Percentiles rank a stretch among this genome's conserved stretches.
Evolutionary conservation across 2,888 invertebrate genomes (phyloP).

Genomic region (Mycogona germanica): DNA sequence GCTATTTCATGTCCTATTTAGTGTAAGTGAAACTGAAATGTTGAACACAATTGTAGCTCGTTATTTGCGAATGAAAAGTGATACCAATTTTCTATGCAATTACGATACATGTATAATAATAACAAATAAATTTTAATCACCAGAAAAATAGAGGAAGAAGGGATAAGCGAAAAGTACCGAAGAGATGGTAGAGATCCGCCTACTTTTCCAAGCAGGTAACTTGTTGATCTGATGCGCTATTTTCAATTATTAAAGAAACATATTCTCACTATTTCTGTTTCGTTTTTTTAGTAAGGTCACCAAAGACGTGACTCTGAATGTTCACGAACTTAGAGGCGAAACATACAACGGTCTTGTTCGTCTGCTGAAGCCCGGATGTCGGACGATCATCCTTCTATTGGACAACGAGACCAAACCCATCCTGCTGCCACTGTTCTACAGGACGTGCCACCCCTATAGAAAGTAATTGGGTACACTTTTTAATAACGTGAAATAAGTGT

Average conservation of each 20-base stretch:
- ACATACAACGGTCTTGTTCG: slow-evolving; percentile 91
- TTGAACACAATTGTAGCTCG: background rate
- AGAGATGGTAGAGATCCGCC: slow-evolving; percentile 32
- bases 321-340: slow-evolving; percentile 88
- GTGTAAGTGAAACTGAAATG: too few species aligned
- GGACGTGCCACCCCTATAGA: slow-evolving; percentile 89
- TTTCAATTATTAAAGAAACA: too few species aligned
- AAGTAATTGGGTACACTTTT: slow-evolving; percentile 66
- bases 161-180: slow-evolving; percentile 27
- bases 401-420: slow-evolving; percentile 77
- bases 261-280: background rate
- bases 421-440: slow-evolving; percentile 80
- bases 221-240: background rate
- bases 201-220: slow-evolving; percentile 33
- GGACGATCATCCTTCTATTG: slow-evolving; percentile 80
- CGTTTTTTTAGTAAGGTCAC: background rate
- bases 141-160: slow-evolving; percentile 48
- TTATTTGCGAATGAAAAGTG: too few species aligned
- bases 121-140: slow-evolving; percentile 14
- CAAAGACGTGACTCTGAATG: slow-evolving; percentile 46
- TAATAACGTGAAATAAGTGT: too few species aligned
- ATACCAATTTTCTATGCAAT: background rate
- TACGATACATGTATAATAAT: background rate
- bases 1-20: slow-evolving; percentile 74
- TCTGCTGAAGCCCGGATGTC: slow-evolving; percentile 83